These are phyloP conservation scores for Catostomus latipinnis DNA, from an alignment of 2,797 vertebrate species.

Conservation along the genomic window DNA sequence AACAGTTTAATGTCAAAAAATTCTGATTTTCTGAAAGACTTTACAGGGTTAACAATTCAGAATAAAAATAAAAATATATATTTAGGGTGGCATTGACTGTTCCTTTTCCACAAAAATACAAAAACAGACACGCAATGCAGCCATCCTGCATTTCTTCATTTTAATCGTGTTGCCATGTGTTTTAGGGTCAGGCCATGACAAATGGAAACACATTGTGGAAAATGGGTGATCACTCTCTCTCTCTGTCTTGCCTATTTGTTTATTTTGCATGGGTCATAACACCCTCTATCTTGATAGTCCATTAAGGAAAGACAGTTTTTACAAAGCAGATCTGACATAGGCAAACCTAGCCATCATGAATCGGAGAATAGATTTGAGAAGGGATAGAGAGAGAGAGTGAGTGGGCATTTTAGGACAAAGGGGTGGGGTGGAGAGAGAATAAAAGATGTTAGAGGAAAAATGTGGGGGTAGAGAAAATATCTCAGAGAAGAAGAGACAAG, in stretches of 20 bases:
- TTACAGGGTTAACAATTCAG: too few relatives aligned
- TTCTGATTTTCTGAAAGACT: too few relatives aligned
- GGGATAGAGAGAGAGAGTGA: constrained; percentile 60
- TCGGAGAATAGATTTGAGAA: constrained; percentile 7
- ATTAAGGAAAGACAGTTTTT: constrained; percentile 35
- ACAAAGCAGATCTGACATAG: constrained; percentile 10
- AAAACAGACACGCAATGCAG: neutral
- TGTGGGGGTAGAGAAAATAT: constrained; percentile 57
- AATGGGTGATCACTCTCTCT: constrained; percentile 32
- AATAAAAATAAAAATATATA: too few relatives aligned
- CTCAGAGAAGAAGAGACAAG: neutral
- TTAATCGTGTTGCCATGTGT: constrained; percentile 27
- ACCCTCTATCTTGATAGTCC: constrained; percentile 9
- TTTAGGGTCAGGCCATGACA: constrained; percentile 40
- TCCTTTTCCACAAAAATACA: neutral
- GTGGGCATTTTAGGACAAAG: constrained; percentile 64
- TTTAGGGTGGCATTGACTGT: too few relatives aligned
- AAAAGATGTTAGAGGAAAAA: constrained; percentile 65
- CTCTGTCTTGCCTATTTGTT: constrained; percentile 34
- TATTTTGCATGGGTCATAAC: constrained; percentile 40
- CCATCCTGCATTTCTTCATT: neutral
- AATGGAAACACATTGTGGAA: constrained; percentile 34
- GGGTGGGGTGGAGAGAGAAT: constrained; percentile 65
- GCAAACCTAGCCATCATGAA: constrained; percentile 2
- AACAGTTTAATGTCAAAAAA: too few relatives aligned